A percentile compares a stretch with the other conserved stretches of the same genome.
These are phyloP conservation scores for Pseudochromis fuscus DNA, from an alignment of 2,797 vertebrate genomes.

Conservation along the genomic window DNA sequence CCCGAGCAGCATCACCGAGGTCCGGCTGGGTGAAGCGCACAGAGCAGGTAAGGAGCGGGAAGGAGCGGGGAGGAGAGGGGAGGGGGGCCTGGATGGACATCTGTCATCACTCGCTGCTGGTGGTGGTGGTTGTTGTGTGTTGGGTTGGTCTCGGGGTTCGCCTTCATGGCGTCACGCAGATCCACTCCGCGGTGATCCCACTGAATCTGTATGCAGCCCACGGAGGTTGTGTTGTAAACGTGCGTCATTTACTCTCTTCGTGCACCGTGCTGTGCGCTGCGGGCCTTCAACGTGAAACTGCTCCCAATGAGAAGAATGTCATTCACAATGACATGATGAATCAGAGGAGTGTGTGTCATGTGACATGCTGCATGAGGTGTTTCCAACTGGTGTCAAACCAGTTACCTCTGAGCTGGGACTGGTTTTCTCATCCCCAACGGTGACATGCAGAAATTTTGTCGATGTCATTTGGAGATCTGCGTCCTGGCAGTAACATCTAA, in stretches of 20 bases:
- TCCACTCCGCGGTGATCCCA: slow-evolving; percentile 28
- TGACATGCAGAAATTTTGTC: neutral
- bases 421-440: too few species aligned
- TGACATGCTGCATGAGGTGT: neutral
- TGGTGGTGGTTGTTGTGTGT: slow-evolving; percentile 10
- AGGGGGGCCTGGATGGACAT: neutral
- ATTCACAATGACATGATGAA: slow-evolving; percentile 11
- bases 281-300: slow-evolving; percentile 19
- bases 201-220: slow-evolving; percentile 49
- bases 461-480: too few species aligned
- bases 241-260: slow-evolving; percentile 50
- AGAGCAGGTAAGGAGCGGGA: slow-evolving; percentile 88
- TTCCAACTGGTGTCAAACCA: slow-evolving; percentile 38
- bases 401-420: neutral
- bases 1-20: slow-evolving; percentile 94
- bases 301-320: neutral
- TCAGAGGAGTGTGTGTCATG: neutral
- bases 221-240: slow-evolving; percentile 55
- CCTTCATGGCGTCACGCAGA: slow-evolving; percentile 14
- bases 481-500: too few species aligned
- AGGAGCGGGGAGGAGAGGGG: neutral
- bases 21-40: slow-evolving; percentile 84
- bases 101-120: slow-evolving; percentile 19
- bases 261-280: neutral
- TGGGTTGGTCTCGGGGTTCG: slow-evolving; percentile 4